phyloP scores from a whole-genome alignment of 2,888 invertebrate species.

The Caradrina kadenii region DNA sequence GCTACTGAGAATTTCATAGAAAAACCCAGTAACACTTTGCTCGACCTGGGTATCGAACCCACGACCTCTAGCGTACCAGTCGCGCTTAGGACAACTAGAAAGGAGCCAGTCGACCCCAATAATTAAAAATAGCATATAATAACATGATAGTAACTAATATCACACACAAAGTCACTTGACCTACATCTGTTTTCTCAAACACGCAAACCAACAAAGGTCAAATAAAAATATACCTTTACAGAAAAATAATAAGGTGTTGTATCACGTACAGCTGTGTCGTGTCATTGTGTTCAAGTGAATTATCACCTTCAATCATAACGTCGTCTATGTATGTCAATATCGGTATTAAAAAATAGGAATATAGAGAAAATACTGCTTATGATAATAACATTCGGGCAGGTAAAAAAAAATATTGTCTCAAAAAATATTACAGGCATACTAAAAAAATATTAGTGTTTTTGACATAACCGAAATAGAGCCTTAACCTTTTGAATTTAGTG shows the following conservation, averaged over 20 bases:
- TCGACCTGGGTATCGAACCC: too few species aligned
- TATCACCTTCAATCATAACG: constrained; percentile 59
- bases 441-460: neutral
- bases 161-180: constrained; percentile 70
- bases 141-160: constrained; percentile 42
- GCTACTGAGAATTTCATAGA: too few species aligned
- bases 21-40: too few species aligned
- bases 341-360: constrained; percentile 22
- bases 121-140: constrained; percentile 32
- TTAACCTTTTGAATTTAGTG: neutral
- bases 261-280: constrained; percentile 59
- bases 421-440: neutral
- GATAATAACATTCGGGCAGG: neutral
- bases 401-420: neutral
- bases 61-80: too few species aligned
- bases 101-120: neutral
- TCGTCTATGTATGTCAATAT: constrained; percentile 50
- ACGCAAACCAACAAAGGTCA: constrained; percentile 72
- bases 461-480: neutral
- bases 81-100: too few species aligned
- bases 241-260: constrained; percentile 69
- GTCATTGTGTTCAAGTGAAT: constrained; percentile 63
- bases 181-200: constrained; percentile 69
- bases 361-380: constrained; percentile 8
- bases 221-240: constrained; percentile 72